Base-by-base conservation (phyloP, 1,140 invertebrate species). In the Meteorus sp. region DNA sequence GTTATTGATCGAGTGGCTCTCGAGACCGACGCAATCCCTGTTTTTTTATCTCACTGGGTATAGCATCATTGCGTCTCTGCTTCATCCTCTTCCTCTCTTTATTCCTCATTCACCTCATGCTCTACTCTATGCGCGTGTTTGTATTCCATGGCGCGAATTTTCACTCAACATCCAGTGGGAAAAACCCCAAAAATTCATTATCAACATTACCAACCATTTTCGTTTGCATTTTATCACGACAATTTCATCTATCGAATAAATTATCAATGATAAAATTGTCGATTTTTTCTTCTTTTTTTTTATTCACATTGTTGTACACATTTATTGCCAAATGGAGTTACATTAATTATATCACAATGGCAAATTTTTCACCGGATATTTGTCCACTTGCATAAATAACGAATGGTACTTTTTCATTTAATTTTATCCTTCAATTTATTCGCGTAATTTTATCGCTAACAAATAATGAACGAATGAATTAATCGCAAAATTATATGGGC, bases 1-100 rank as follows among this genome's bases (percentile, higher is more conserved):
- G 78, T 80, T n/a, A 80, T 79, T 79, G 77, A 78, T 79, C 77
- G 76, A 78, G 76, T 77, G 74, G 75, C 72, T 78, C 69, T 71
- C 69, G 68, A 72, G 69, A 67, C 65, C 35, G 35, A 31, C 33
- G 51, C 23, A 59, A 61, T 61, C 53, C 56, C 50, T 20, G 43
- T 37, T 47, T 53, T 60, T 59, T 20, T 55, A 59, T 65, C 54
- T 62, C 60, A 55, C 50, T 27, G 50, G 50, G 25, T 62, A 57
- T 52, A 53, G 19, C 25, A 15, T 29, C 31, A 8, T 33, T n/a
- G 13, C 9, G 11, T 45, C 41, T 9, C 43, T 17, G 33, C 5
- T 20, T 52, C 22, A 15, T 52, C 44, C 37, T 35, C 54, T 55
- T 23, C 17, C n/a, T 19, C 25, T 19, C 41, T 47, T 13, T 33